Base-by-base conservation (phyloP, 2,797 vertebrate genomes). In the Chromis chromis region DNA sequence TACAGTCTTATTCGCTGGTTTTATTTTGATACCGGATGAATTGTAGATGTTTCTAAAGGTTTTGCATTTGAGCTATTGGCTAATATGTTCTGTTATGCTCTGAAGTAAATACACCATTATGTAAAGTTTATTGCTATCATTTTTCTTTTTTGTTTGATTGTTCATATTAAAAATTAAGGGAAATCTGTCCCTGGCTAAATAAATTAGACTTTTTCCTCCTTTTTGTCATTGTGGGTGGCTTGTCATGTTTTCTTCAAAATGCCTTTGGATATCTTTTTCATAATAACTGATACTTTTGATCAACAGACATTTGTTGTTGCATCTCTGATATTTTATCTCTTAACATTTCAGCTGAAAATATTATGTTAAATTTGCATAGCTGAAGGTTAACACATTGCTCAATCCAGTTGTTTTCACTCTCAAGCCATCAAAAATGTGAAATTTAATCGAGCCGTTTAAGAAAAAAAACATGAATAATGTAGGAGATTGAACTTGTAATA, bases 31-130 rank as follows among this genome's bases (percentile, higher is more conserved):
- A n/a, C 74, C 61, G 75, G 76, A 76, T 82, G 62, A 89, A 67
- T 82, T 80, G 73, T 72, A 76, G 71, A 71, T 65, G 39, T 68
- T 65, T 83, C 39, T 19, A 24, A 49, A 42, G 50, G 77, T 81
- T 91, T 92, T 88, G 81, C 81, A 74, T 90, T 76, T 64, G 52
- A 87, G 49, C 64, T 78, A 75, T 77, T n/a, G 72, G 64, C 72
- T 76, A 76, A 76, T 77, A 68, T 74, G 28, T 31, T 53, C 11
- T 70, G 12, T 65, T 63, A 39, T 64, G 36, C 33, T 33, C 14
- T 73, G 14, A 70, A 68, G 44, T 71, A 78, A 79, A 75, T 70
- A 63, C 57, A 28, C 33, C 48, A 17, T 71, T 70, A 58, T 72
- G 4, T 56, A 49, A 74, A 58, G 16, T 39, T 3, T 54, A 48